A percentile compares a stretch with the other conserved stretches of the same genome.
Conservation (phyloP, 1,140 invertebrate species). For the Drosophila virilis region DNA sequence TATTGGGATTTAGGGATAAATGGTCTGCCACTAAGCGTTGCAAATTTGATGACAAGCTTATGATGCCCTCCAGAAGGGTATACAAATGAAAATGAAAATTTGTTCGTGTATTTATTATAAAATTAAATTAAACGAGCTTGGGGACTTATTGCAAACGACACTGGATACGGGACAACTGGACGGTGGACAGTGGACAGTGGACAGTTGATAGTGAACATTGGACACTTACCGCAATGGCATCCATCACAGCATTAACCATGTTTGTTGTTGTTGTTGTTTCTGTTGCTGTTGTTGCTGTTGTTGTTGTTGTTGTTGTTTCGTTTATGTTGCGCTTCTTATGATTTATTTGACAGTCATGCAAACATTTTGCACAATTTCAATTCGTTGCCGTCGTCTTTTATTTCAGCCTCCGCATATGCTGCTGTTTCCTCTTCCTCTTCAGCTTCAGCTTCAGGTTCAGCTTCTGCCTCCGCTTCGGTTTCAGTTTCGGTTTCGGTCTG, state of each 20-base stretch:
- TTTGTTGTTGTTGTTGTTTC: constrained; percentile 19
- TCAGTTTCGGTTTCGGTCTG: constrained; percentile 23
- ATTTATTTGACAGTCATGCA: constrained; percentile 71
- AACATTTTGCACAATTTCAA: constrained; percentile 72
- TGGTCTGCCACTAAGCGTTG: background rate
- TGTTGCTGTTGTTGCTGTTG: constrained; percentile 18
- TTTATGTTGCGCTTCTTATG: constrained; percentile 47
- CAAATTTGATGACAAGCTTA: background rate
- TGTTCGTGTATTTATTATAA: constrained; percentile 49
- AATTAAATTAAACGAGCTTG: constrained; percentile 68
- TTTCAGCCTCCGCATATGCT: background rate
- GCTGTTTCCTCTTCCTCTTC: constrained; percentile 22
- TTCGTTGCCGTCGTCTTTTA: constrained; percentile 37
- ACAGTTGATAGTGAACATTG: constrained; percentile 53
- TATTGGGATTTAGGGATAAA: background rate
- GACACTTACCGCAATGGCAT: constrained; percentile 84
- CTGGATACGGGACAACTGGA: constrained; percentile 29
- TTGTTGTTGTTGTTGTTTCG: constrained; percentile 25
- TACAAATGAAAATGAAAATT: constrained; percentile 20
- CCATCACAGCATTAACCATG: constrained; percentile 83
- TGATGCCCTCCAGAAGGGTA: background rate
- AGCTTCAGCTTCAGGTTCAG: constrained; percentile 14
- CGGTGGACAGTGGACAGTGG: background rate
- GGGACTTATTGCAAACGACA: constrained; percentile 2
- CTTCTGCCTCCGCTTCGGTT: constrained; percentile 25